phyloP scores from a whole-genome alignment of 1,140 invertebrate genomes.

The Sesamia nonagrioides region DNA sequence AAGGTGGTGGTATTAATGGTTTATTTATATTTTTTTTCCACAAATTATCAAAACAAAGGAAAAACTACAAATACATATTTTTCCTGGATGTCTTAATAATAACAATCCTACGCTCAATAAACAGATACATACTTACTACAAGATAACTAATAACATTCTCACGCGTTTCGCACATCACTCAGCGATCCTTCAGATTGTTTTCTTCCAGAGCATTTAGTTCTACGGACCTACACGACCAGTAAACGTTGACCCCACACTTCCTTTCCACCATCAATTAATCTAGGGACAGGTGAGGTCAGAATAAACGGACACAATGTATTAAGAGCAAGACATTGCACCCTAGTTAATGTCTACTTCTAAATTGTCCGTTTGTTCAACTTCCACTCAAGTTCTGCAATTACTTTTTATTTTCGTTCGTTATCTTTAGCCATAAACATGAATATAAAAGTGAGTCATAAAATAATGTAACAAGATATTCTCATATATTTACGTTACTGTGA shows the following conservation, averaged over 20 bases:
- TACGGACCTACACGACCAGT: conserved; percentile 19
- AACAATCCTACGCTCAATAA: conserved; percentile 8
- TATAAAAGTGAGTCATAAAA: conserved; percentile 50
- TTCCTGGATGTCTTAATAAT: not conserved
- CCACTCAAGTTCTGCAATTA: conserved; percentile 46
- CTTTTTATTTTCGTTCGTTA: conserved; percentile 55
- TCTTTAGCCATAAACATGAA: conserved; percentile 48
- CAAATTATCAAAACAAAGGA: conserved; percentile 7
- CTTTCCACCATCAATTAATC: conserved; percentile 53
- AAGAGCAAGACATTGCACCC: conserved; percentile 49
- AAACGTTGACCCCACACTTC: conserved; percentile 26
- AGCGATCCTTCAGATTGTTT: conserved; percentile 41
- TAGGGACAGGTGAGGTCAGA: conserved; percentile 56
- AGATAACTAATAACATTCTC: conserved; percentile 21
- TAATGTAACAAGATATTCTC: conserved; percentile 17
- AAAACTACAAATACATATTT: not conserved
- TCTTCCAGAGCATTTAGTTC: conserved; percentile 52
- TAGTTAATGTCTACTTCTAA: conserved; percentile 41
- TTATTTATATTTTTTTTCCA: not conserved
- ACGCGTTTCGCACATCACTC: conserved; percentile 27
- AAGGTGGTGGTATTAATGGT: not conserved
- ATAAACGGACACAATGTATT: conserved; percentile 53
- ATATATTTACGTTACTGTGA: conserved; percentile 28
- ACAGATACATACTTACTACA: conserved; percentile 9
- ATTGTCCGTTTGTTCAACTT: conserved; percentile 39